Conservation (phyloP, 1,140 invertebrate species). For the Drosophila nannoptera region DNA sequence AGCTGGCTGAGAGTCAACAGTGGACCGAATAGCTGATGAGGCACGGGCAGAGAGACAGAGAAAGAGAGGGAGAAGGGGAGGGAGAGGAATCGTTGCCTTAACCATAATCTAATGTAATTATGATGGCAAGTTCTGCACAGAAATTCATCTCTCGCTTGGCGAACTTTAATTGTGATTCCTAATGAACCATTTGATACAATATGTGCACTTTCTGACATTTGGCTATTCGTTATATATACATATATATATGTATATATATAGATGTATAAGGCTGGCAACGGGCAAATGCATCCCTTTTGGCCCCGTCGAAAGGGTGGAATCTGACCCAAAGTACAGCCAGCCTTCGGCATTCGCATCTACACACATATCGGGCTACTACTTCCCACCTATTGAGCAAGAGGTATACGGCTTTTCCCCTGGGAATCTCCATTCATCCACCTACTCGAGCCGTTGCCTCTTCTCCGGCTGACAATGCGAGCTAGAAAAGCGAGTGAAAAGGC, state of each 20-base stretch:
- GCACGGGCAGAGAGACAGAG: not conserved
- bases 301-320: conserved; percentile 55
- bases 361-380: not conserved
- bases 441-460: conserved; percentile 9
- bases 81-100: too few relatives aligned
- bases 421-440: conserved; percentile 48
- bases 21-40: conserved; percentile 32
- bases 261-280: conserved; percentile 13
- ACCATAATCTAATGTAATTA: too few relatives aligned
- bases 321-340: conserved; percentile 50
- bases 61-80: too few relatives aligned
- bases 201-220: conserved; percentile 65
- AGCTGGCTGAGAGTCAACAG: conserved; percentile 7
- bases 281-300: conserved; percentile 32
- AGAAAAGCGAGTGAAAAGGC: not conserved
- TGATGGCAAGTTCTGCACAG: not conserved
- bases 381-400: not conserved
- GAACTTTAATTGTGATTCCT: conserved; percentile 54
- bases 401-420: conserved; percentile 55
- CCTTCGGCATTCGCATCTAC: conserved; percentile 8
- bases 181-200: conserved; percentile 67
- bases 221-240: conserved; percentile 46
- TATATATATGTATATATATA: too few relatives aligned
- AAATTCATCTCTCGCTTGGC: conserved; percentile 34
- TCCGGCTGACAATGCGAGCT: conserved; percentile 33